A percentile compares a stretch with the other conserved stretches of the same genome.
phyloP scores from a whole-genome alignment of 2,888 invertebrate genomes.

The Biston stratarius region DNA sequence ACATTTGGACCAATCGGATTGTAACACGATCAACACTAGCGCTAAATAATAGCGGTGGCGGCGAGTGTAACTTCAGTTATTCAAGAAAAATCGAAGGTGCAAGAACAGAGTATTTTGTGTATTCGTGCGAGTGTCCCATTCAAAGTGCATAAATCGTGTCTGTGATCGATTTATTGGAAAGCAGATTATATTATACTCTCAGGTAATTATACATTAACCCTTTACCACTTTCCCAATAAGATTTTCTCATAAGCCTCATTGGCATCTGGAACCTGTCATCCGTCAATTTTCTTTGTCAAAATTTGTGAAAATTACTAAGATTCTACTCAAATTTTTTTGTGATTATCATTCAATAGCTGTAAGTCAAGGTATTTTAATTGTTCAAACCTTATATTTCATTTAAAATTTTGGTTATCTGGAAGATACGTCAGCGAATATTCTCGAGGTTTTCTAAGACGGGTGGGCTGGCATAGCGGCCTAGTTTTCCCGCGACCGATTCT shows the following conservation, averaged over 20 bases:
- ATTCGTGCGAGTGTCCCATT: constrained; percentile 63
- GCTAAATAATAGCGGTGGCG: constrained; percentile 83
- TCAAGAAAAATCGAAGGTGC: constrained; percentile 74
- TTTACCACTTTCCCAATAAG: neutral
- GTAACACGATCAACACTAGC: constrained; percentile 87
- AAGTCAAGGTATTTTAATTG: constrained; percentile 10
- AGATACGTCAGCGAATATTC: constrained; percentile 68
- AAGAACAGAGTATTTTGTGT: constrained; percentile 59
- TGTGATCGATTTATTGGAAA: constrained; percentile 59
- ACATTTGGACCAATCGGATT: constrained; percentile 79
- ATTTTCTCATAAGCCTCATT: constrained; percentile 33
- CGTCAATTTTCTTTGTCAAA: constrained; percentile 37
- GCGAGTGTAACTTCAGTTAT: constrained; percentile 80
- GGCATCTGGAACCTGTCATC: constrained; percentile 34
- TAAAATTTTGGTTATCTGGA: constrained; percentile 37
- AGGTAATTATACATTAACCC: constrained; percentile 57
- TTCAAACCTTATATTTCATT: constrained; percentile 19
- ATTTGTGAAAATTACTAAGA: constrained; percentile 17
- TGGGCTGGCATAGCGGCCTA: constrained; percentile 70
- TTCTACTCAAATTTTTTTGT: constrained; percentile 7
- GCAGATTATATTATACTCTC: constrained; percentile 50
- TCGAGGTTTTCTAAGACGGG: constrained; percentile 55
- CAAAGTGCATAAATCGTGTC: constrained; percentile 71
- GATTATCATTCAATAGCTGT: neutral
- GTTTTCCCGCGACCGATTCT: constrained; percentile 49